A percentile compares a stretch with the other conserved stretches of the same genome.
Evolutionary conservation across 2,797 vertebrate species (phyloP).

Genomic region (Vireo griseus): DNA sequence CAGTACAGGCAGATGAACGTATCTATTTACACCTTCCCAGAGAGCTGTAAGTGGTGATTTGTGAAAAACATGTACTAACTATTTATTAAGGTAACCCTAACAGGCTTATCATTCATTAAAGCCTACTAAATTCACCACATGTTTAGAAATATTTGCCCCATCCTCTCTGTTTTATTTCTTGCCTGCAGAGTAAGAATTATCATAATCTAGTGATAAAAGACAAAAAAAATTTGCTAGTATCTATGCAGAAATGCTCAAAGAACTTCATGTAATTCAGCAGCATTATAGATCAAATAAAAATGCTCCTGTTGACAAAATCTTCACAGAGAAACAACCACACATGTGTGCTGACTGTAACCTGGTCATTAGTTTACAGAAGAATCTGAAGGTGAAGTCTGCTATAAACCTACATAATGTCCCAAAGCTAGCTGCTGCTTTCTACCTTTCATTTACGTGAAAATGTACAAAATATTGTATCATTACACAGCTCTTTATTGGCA

Average conservation of each 20-base stretch:
- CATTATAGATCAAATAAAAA: neutral
- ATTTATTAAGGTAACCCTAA: neutral
- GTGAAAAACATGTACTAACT: neutral
- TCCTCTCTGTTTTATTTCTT: neutral
- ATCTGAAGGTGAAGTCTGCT: neutral
- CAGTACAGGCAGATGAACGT: neutral
- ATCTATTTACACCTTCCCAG: neutral
- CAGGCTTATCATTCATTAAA: neutral
- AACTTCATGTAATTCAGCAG: neutral
- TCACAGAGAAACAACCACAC: neutral
- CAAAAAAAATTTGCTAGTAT: neutral
- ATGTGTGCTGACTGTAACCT: neutral
- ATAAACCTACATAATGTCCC: constrained; percentile 16
- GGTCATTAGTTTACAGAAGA: neutral
- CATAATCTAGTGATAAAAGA: neutral
- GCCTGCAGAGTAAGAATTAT: neutral
- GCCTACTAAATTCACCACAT: neutral
- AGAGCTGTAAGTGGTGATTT: neutral
- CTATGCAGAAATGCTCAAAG: neutral
- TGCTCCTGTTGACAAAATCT: neutral
- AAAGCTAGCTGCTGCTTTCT: constrained; percentile 24
- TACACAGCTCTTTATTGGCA: neutral
- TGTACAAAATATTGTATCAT: neutral
- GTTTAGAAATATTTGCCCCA: neutral
- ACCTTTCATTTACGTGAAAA: constrained; percentile 38